Conservation (phyloP, 2,113 vertebrate species). For the Carollia perspicillata region DNA sequence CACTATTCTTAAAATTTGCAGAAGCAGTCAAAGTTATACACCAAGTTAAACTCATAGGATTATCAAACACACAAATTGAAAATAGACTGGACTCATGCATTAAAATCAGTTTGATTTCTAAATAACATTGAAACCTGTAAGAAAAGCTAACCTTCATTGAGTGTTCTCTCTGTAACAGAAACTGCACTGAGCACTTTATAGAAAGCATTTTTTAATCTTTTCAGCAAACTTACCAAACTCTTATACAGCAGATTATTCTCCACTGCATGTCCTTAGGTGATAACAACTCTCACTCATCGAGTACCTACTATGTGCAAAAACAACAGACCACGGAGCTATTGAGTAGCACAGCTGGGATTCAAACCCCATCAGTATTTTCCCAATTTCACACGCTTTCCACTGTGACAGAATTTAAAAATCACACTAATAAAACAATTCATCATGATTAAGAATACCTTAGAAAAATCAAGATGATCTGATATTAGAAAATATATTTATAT, state of each 20-base stretch:
- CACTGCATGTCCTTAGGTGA: background rate
- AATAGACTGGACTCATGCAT: background rate
- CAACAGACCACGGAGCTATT: background rate
- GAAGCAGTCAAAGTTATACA: background rate
- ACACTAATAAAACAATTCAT: background rate
- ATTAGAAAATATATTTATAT: background rate
- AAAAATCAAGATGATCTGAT: background rate
- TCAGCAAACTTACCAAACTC: background rate
- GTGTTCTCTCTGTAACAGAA: background rate
- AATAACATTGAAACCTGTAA: background rate
- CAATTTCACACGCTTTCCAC: background rate
- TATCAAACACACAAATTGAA: background rate
- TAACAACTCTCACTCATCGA: background rate
- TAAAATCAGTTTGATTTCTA: background rate
- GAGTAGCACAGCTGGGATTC: background rate
- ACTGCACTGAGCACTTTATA: background rate
- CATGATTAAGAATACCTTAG: background rate
- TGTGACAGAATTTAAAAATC: background rate
- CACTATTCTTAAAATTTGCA: background rate
- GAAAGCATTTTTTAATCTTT: background rate
- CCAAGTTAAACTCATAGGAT: background rate
- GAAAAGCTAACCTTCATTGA: background rate
- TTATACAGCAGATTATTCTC: background rate
- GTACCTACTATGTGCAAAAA: background rate
- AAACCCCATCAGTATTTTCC: background rate